Evolutionary conservation across 2,888 invertebrate genomes (phyloP).

Genomic region (Drosophila melanosoma): DNA sequence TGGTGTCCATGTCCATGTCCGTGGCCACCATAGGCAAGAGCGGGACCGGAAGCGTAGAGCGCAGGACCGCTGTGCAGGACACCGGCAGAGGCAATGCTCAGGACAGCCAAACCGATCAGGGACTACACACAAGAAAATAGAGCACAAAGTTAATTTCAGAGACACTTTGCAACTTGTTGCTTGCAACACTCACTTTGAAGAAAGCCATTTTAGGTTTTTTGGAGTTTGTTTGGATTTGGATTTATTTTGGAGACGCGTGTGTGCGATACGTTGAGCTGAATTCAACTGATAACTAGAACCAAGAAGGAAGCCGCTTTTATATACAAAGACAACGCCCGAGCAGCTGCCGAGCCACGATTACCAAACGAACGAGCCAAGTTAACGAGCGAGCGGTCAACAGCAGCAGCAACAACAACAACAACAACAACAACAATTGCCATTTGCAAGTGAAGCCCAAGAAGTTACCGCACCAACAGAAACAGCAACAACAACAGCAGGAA

Average conservation of each 20-base stretch:
- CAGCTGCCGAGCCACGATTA: conserved; percentile 49
- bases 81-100: conserved; percentile 84
- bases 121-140: conserved; percentile 71
- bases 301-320: conserved; percentile 85
- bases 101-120: conserved; percentile 84
- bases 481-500: conserved; percentile 24
- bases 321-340: conserved; percentile 85
- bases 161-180: conserved; percentile 23
- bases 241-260: conserved; percentile 59
- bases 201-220: conserved; percentile 83
- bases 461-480: conserved; percentile 45
- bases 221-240: conserved; percentile 23
- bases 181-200: conserved; percentile 84
- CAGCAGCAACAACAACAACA: conserved; percentile 28
- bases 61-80: conserved; percentile 82
- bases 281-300: conserved; percentile 86
- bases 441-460: conserved; percentile 70
- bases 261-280: conserved; percentile 83
- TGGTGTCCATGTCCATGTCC: conserved; percentile 60
- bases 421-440: conserved; percentile 48
- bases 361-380: conserved; percentile 42
- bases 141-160: conserved; percentile 30
- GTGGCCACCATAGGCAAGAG: conserved; percentile 71
- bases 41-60: conserved; percentile 80
- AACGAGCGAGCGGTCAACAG: conserved; percentile 63